Evolutionary conservation across 64 coral and sea anemone genomes (phyloP).

Genomic region (Cladopsammia gracilis): DNA sequence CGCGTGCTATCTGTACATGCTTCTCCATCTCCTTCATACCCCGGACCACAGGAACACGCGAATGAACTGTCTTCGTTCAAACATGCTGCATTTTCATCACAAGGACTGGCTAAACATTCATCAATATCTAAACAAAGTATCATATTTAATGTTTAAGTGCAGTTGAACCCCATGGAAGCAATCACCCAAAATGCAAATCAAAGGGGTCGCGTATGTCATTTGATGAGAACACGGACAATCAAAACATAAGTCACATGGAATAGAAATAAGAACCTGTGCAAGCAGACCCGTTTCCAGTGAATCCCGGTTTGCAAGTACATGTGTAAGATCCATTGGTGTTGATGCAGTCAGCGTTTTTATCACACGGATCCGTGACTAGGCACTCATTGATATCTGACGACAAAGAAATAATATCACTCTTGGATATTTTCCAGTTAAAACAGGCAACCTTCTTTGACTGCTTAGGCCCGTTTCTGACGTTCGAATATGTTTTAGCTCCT

Average conservation of each 20-base stretch:
- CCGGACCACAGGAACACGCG: constrained; percentile 27
- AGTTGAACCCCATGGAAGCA: no score
- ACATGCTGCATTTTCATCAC: constrained; percentile 32
- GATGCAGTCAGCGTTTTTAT: constrained; percentile 68
- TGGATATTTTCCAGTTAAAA: no score
- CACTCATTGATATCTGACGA: constrained; percentile 54
- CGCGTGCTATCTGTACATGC: no score
- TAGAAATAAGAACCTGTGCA: neutral
- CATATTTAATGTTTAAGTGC: no score
- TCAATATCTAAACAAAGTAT: constrained; percentile 44
- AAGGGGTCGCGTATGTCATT: no score
- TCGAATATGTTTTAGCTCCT: no score
- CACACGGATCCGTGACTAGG: neutral
- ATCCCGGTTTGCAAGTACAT: constrained; percentile 65
- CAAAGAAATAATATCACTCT: neutral
- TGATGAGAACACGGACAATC: no score
- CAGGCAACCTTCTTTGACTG: no score
- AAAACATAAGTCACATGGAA: no score
- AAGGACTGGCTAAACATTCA: constrained; percentile 33
- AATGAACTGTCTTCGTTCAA: constrained; percentile 23
- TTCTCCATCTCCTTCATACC: neutral
- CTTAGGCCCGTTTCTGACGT: no score
- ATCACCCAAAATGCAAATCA: no score
- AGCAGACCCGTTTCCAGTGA: constrained; percentile 50
- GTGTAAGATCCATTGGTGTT: constrained; percentile 79